A percentile compares a stretch with the other conserved stretches of the same genome.
Evolutionary conservation across 2,797 vertebrate species (phyloP).

Genomic region (Rhodeus uyekii): DNA sequence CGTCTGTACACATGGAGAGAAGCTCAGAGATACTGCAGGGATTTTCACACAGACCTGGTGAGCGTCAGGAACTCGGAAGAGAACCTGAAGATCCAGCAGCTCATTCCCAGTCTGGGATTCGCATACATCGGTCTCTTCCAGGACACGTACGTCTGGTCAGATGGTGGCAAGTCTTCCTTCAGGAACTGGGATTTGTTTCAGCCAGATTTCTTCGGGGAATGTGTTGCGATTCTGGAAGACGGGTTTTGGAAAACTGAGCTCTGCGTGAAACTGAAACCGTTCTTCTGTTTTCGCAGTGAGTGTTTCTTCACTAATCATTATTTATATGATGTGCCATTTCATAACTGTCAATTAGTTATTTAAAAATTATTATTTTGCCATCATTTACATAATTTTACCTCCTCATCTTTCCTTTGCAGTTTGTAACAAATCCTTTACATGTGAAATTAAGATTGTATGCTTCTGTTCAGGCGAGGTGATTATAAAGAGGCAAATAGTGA

Average conservation of each 20-base stretch:
- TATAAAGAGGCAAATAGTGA: not conserved
- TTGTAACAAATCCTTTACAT: no score
- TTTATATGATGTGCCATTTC: not conserved
- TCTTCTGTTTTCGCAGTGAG: slow-evolving; percentile 3
- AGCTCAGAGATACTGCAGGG: not conserved
- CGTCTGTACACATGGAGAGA: not conserved
- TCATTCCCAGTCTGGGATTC: not conserved
- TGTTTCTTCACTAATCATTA: not conserved
- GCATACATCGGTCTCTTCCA: not conserved
- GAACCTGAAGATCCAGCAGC: not conserved
- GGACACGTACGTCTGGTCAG: not conserved
- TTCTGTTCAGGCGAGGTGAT: not conserved
- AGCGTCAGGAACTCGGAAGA: not conserved
- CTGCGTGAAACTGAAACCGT: not conserved
- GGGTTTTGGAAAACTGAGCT: not conserved
- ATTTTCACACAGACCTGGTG: not conserved
- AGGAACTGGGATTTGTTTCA: slow-evolving; percentile 1
- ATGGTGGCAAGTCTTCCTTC: not conserved
- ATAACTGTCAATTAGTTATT: no score
- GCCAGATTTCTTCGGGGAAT: not conserved
- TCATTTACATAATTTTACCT: not conserved
- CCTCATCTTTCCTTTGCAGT: no score
- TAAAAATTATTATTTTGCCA: not conserved
- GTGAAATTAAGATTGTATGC: not conserved
- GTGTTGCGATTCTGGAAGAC: not conserved